A percentile compares a stretch with the other conserved stretches of the same genome.
Evolutionary conservation across 1,140 invertebrate genomes (phyloP).

Genomic region (Drosophila nasuta): DNA sequence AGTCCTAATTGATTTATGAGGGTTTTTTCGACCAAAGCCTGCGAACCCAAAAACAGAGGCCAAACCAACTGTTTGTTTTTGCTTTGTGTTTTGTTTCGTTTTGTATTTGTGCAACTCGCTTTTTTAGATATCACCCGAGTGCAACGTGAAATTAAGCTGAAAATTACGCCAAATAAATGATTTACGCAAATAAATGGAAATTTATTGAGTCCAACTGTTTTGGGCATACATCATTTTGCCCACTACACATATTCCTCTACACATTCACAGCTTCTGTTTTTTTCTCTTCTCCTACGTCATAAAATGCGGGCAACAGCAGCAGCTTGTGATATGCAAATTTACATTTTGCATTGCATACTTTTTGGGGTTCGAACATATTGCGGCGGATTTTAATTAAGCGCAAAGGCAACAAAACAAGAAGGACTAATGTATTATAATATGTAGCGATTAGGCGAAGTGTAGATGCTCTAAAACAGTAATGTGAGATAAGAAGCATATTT

Average conservation of each 20-base stretch:
- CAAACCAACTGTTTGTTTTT: conserved; percentile 13
- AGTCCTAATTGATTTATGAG: conserved; percentile 80
- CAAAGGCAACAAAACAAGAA: conserved; percentile 57
- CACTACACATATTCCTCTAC: not conserved
- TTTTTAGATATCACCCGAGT: conserved; percentile 46
- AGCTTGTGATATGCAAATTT: conserved; percentile 79
- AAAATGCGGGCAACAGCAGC: conserved; percentile 48
- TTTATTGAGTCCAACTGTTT: conserved; percentile 74
- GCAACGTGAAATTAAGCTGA: conserved; percentile 76
- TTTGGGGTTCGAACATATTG: conserved; percentile 72
- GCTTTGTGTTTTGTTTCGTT: conserved; percentile 13
- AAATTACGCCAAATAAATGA: conserved; percentile 82
- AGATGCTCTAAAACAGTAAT: conserved; percentile 16
- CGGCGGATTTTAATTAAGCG: conserved; percentile 81
- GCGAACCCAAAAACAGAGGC: conserved; percentile 16
- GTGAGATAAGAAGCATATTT: not conserved
- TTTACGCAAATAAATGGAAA: conserved; percentile 82
- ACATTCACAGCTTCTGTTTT: conserved; percentile 17
- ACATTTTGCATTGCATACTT: conserved; percentile 68
- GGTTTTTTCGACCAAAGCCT: conserved; percentile 47
- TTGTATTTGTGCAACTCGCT: conserved; percentile 14
- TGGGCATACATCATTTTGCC: not conserved
- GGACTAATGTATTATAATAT: not conserved
- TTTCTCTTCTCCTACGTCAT: conserved; percentile 12
- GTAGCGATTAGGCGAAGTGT: conserved; percentile 1